Evolutionary conservation across 2,113 vertebrate species (phyloP).

Genomic region (Rhinichthys klamathensis): DNA sequence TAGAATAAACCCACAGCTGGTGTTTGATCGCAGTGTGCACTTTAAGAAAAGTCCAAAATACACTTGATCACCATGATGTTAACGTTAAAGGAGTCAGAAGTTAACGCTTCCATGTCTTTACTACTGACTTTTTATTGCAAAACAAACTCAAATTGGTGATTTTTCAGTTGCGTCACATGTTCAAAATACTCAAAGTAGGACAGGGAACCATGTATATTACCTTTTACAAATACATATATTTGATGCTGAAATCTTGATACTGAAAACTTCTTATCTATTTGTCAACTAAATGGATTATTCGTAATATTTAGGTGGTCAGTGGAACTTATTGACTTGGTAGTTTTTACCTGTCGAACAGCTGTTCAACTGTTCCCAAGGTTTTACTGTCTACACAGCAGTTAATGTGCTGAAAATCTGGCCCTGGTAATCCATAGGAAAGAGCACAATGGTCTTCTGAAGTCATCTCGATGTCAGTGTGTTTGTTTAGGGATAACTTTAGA

Average conservation of each 20-base stretch:
- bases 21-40: neutral
- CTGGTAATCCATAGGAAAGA: conserved; percentile 2
- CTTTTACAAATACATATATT: neutral
- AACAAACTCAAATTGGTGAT: neutral
- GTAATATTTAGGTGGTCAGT: neutral
- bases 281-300: neutral
- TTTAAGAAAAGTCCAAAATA: neutral
- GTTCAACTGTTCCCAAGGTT: neutral
- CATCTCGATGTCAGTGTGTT: neutral
- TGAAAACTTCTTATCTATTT: neutral
- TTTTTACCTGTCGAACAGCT: conserved; percentile 21
- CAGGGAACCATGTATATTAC: neutral
- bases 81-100: neutral
- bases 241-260: neutral
- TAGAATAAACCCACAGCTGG: conserved; percentile 8
- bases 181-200: neutral
- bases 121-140: neutral
- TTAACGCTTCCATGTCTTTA: neutral
- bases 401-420: conserved; percentile 18
- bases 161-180: neutral
- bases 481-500: conserved; percentile 22
- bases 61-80: neutral
- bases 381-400: conserved; percentile 32
- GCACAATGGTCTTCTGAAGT: neutral
- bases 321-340: no score